Conservation (phyloP, 2,113 vertebrate species). For the Micronycteris hirsuta region DNA sequence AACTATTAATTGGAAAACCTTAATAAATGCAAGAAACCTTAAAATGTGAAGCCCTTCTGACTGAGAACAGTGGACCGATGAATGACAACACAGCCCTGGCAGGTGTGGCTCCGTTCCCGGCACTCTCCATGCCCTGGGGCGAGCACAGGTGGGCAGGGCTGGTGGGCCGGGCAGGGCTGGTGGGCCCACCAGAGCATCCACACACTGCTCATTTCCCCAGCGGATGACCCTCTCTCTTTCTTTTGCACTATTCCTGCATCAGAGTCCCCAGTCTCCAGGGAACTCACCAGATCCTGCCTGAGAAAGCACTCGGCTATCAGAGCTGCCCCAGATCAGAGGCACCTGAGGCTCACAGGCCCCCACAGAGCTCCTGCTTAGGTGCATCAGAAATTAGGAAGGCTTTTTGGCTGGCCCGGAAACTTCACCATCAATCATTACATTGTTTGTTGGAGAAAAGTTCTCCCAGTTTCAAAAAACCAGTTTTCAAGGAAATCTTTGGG, state of each 20-base stretch:
- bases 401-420: background rate
- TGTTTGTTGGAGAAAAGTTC: background rate
- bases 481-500: constrained; percentile 25
- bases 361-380: background rate
- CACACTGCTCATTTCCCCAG: background rate
- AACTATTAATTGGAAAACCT: background rate
- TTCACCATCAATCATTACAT: background rate
- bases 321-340: background rate
- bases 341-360: background rate
- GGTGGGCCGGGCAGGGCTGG: background rate
- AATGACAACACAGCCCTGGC: background rate
- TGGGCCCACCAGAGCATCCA: background rate
- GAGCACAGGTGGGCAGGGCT: fast-evolving
- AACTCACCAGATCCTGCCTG: background rate
- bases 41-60: background rate
- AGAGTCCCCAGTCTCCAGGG: background rate
- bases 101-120: background rate
- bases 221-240: background rate
- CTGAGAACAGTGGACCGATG: background rate
- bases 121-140: background rate
- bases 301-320: background rate
- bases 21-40: background rate
- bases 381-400: too few relatives aligned
- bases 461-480: background rate
- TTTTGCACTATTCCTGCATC: background rate